phyloP scores from a whole-genome alignment of 2,888 invertebrate species.

The Mimas tiliae region DNA sequence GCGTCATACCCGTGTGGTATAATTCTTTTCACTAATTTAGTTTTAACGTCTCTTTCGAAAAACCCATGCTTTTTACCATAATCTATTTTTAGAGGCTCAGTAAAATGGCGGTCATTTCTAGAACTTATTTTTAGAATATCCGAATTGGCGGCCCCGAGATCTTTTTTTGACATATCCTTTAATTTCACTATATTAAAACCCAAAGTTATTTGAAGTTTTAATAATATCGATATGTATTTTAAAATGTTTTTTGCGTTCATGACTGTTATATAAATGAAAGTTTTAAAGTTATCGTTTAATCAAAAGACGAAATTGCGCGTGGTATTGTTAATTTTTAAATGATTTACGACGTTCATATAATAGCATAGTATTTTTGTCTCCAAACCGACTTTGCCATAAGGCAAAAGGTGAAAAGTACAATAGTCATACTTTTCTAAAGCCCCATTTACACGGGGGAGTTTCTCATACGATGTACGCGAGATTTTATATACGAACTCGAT shows the following conservation, averaged over 20 bases:
- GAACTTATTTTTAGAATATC: neutral
- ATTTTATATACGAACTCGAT: too few species aligned
- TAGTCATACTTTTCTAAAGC: too few species aligned
- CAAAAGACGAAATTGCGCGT: neutral
- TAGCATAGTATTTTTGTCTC: neutral
- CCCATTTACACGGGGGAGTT: too few species aligned
- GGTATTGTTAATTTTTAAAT: neutral
- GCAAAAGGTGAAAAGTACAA: too few species aligned
- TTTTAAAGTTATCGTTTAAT: neutral
- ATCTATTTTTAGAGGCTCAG: neutral
- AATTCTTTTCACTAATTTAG: slow-evolving; percentile 9
- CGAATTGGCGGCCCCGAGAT: neutral
- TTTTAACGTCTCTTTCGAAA: neutral
- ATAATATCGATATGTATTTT: neutral
- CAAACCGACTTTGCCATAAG: too few species aligned
- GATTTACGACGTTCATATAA: neutral
- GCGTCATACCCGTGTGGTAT: neutral
- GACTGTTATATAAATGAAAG: neutral
- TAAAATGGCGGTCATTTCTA: neutral
- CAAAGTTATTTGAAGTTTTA: neutral
- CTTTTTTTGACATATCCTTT: neutral
- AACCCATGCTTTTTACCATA: neutral
- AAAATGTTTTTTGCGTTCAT: neutral
- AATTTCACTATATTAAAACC: too few species aligned
- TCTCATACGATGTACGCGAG: too few species aligned